Base-by-base conservation (phyloP, 2,113 vertebrate genomes). In the Nothoprocta perdicaria region DNA sequence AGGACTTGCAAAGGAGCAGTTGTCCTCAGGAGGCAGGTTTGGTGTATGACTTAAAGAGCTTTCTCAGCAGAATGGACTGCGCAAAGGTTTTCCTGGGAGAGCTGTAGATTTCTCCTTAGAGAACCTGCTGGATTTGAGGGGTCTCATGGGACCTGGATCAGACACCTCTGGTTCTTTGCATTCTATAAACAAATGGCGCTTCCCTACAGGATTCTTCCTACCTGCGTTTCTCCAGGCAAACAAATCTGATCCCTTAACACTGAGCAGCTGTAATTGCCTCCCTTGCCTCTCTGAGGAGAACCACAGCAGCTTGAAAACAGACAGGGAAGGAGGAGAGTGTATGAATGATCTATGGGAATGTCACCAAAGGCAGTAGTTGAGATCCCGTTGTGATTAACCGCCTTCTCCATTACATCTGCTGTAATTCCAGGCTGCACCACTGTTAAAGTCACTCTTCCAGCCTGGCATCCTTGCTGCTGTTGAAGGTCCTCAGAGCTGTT, bases 401-500 rank as follows among this genome's bases (percentile, higher is more conserved):
- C 41, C 40, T 85, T 82, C n/a, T 69, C 55, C 50, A 2, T 69
- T 60, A 84, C 73, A 53, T 45, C 50, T 77, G 45, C 45, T 82
- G 1, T 73, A 66, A 80, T 62, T 93, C 78, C 24, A 67, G 60
- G 58, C 78, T 62, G 55, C 12, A 27, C 10, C 31, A 14, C 41
- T 87, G 95, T 86, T 90, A 38, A 93, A 81, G 31, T 69, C 67
- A 22, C 41, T 69, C 65, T 89, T 45, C 65, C 41, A 48, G 60
- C 63, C 86, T 92, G 53, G 50, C 81, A 89, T 13, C 74, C 26
- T 24, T 46, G 58, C 29, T 77, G 46, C 75, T 77, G 23, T 24
- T 73, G 69, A 67, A 46, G n/a, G 46, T 43, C 63, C 58, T 66
- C 23, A 31, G 48, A 72, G 52, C 45, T 0, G 1, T 29, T 2